Base-by-base conservation (phyloP, 2,888 invertebrate genomes). In the Tortrix viridana region DNA sequence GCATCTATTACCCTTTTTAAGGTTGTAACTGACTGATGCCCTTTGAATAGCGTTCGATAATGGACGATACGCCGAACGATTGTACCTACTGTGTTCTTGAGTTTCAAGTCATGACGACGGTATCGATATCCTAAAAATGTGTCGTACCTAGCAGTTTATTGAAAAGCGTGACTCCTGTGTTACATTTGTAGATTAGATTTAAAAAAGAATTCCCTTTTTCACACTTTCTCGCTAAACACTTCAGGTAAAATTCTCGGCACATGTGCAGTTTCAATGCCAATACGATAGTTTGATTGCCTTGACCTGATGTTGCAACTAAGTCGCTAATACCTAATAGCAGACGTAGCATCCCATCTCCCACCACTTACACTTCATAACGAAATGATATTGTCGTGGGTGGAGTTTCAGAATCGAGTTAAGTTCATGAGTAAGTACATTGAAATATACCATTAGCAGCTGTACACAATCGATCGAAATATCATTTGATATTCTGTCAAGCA, bases 1-100 rank as follows among this genome's bases (percentile, higher is more conserved):
- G 91, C 90, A 89, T 90, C 88, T 84, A 89, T 88, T 89, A 87
- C 85, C 86, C 85, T 85, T 86, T 86, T 86, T 81, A 82, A 84
- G 78, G 72, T 76, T 78, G 73, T 74, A 80, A 77, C 79, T 75
- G 79, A 77, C 74, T 82, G 77, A 73, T 82, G 79, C 82, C 82
- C 82, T 84, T 88, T 84, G 77, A 81, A 79, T 74, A 72, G 72
- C 67, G 68, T 68, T 77, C 71, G 71, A 77, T 82, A 80, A 78
- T 79, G 71, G 82, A 79, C 76, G 75, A 74, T 80, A 71, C 70
- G 66, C 58, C 12, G 50, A 68, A 56, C 64, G 67, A 70, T 69
- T 71, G 65, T 65, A 59, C n/a, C n/a, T n/a, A n/a, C 66, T 62
- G 61, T 43, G 60, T 66, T 62, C 63, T 53, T 68, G 14, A 38